Percentiles rank a stretch among this genome's conserved stretches.
These are phyloP conservation scores for Neomorphus geoffroyi DNA, from an alignment of 2,797 vertebrate species.

Conservation along the genomic window DNA sequence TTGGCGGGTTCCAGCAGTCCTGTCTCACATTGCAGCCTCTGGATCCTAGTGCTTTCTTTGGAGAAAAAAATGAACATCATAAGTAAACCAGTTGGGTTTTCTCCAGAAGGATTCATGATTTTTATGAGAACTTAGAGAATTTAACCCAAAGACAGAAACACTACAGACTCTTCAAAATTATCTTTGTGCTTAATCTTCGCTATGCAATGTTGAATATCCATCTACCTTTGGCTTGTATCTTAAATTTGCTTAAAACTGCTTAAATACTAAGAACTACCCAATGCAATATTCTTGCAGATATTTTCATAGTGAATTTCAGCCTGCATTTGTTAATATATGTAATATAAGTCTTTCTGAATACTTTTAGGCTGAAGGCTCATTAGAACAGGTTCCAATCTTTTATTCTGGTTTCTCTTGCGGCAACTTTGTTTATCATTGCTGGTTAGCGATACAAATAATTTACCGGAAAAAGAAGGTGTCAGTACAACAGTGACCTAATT, in stretches of 20 bases:
- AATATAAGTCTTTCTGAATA: not conserved
- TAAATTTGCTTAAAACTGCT: not conserved
- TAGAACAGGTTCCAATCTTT: not conserved
- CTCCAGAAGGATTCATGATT: not conserved
- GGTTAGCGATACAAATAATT: not conserved
- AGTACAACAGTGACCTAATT: not conserved
- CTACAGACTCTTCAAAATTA: not conserved
- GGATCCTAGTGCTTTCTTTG: not conserved
- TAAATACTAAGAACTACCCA: not conserved
- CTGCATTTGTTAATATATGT: not conserved
- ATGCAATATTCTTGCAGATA: not conserved
- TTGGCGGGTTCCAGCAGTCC: not conserved
- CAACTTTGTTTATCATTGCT: not conserved
- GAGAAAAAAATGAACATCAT: not conserved
- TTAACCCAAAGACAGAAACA: not conserved
- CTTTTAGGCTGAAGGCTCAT: not conserved
- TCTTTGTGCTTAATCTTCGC: not conserved
- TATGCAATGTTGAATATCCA: not conserved
- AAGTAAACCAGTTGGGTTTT: not conserved
- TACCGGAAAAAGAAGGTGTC: not conserved
- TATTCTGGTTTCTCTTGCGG: not conserved
- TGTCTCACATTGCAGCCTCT: not conserved
- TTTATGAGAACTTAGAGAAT: not conserved
- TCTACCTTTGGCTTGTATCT: not conserved
- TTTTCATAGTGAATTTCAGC: not conserved